Percentiles rank a stretch among this genome's conserved stretches.
phyloP scores from a whole-genome alignment of 37 sponge, comb jelly and placozoan genomes.

The Geodia barretti region DNA sequence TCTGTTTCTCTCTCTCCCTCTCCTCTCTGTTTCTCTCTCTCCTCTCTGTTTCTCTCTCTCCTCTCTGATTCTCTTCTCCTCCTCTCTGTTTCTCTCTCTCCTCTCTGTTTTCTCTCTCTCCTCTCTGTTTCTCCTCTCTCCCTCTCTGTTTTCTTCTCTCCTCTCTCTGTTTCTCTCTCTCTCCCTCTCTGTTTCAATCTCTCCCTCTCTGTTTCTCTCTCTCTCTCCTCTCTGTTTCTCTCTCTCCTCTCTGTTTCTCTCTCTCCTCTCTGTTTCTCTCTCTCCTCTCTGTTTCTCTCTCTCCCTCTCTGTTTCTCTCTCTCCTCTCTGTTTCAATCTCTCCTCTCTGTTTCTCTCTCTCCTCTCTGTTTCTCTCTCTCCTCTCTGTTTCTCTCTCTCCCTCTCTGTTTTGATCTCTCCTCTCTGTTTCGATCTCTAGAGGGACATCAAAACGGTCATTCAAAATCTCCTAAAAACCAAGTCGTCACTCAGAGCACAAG shows the following conservation, averaged over 20 bases:
- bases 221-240: background rate
- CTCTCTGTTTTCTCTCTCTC: background rate
- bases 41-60: conserved; percentile 14
- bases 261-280: too few relatives aligned
- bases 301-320: background rate
- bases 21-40: conserved; percentile 16
- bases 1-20: too few relatives aligned
- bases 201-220: background rate
- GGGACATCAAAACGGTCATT: too few relatives aligned
- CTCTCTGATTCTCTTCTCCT: too few relatives aligned
- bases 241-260: too few relatives aligned
- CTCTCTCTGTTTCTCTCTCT: background rate
- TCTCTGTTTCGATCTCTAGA: background rate
- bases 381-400: background rate
- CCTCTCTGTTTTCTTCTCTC: background rate
- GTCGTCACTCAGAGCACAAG: too few relatives aligned
- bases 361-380: background rate
- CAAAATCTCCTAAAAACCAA: too few relatives aligned
- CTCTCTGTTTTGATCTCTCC: background rate
- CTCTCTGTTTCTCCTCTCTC: background rate
- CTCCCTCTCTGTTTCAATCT: background rate
- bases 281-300: background rate
- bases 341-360: background rate
- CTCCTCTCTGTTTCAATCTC: background rate
- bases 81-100: background rate